Percentiles rank a stretch among this genome's conserved stretches.
Conservation (phyloP, 2,113 vertebrate genomes). For the Noturus placidus region DNA sequence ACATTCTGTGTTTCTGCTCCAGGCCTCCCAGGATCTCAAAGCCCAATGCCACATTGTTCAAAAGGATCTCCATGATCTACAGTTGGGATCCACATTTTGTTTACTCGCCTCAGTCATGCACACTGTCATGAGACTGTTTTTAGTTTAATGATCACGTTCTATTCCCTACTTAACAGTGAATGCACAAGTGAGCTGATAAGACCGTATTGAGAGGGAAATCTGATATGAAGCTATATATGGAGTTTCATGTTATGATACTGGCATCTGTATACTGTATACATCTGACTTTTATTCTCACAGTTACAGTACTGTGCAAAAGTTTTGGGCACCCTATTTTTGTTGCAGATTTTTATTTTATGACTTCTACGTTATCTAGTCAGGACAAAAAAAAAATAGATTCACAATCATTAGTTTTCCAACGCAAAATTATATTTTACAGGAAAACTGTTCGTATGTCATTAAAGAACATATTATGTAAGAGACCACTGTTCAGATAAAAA, state of each 20-base stretch:
- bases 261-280: neutral
- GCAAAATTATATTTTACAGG: too few species aligned
- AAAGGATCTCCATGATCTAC: slow-evolving; percentile 14
- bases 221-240: neutral
- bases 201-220: neutral
- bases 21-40: slow-evolving; percentile 68
- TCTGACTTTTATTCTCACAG: neutral
- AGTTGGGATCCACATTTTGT: slow-evolving; percentile 36
- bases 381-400: too few species aligned
- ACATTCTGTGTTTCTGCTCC: slow-evolving; percentile 66
- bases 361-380: too few species aligned
- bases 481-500: too few species aligned
- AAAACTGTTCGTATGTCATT: too few species aligned
- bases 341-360: too few species aligned
- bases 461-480: too few species aligned
- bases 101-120: neutral
- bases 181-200: neutral
- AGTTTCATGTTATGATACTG: neutral
- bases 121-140: neutral
- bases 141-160: neutral
- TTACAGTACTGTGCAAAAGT: neutral
- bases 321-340: too few species aligned
- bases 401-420: too few species aligned
- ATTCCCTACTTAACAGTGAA: neutral
- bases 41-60: slow-evolving; percentile 38